Base-by-base conservation (phyloP, 2,888 invertebrate genomes). In the Rhagonycha fulva region DNA sequence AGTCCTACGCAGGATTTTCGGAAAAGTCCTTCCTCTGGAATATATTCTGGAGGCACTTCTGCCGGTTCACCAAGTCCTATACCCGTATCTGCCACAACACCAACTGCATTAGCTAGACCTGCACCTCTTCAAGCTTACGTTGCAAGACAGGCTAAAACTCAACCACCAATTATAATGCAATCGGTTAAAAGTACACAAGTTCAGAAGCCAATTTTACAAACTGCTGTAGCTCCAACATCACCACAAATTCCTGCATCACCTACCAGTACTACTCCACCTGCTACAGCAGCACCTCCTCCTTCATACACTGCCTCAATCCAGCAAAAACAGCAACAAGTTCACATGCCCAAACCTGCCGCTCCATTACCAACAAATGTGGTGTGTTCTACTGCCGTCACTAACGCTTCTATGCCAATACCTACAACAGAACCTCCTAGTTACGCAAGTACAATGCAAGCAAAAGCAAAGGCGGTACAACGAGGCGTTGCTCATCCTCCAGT, bases 171-270 rank as follows among this genome's bases (percentile, higher is more conserved):
- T 80, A 97, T 98, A 79, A 98, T 98, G 97, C 97, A 98, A 87
- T 96, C 97, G 30, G 98, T 98, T 14, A 96, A 96, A 87, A 97
- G 97, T 89, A 97, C 97, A 14, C 97, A 97, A 88, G 97, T 97
- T 61, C 97, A 97, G 85, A 98, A 98, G 87, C 98, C 98, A 0
- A 93, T 97, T 28, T 89, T 98, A 80, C 98, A 98, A 88, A 98
- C 97, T 14, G 98, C 98, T 10, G 96, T 97, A 69, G 97, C 96
- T n/a, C 97, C 97, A 1, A 93, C 94, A 26, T 92, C 95, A 12
- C 95, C 95, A 3, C 91, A 92, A 72, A 90, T 92, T 23, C 90
- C 92, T 4, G 89, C 91, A 76, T 83, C 86, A 26, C 87, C 88
- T 62, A 89, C 88, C 32, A 82, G 76, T 32, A 88, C 89, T 32